A percentile compares a stretch with the other conserved stretches of the same genome.
Conservation (phyloP, 1,140 invertebrate species). For the Oncopeltus fasciatus region DNA sequence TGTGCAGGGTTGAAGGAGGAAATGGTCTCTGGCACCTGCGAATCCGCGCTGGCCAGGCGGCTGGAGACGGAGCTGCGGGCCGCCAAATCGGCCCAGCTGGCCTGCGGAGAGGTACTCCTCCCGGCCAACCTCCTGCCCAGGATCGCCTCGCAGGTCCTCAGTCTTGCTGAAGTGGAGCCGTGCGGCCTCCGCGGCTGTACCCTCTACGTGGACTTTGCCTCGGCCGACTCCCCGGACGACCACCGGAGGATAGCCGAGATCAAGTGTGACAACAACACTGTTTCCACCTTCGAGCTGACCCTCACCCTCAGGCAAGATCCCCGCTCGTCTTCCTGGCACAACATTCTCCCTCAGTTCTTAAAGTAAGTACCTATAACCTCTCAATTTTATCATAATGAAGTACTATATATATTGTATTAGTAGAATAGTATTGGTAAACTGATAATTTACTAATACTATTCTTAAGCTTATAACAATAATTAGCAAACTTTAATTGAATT, state of each 20-base stretch:
- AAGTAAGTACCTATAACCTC: constrained; percentile 46
- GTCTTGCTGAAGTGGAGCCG: constrained; percentile 67
- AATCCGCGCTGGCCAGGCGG: constrained; percentile 37
- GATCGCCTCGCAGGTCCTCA: constrained; percentile 58
- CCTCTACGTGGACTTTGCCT: constrained; percentile 52
- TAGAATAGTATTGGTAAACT: too few relatives aligned
- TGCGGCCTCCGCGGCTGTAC: constrained; percentile 66
- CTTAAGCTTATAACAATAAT: too few relatives aligned
- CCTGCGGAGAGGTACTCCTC: constrained; percentile 63
- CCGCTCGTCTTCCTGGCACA: constrained; percentile 54
- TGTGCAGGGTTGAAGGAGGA: constrained; percentile 13
- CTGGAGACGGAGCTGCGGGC: constrained; percentile 59
- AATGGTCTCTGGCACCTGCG: constrained; percentile 20
- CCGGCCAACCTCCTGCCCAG: constrained; percentile 59
- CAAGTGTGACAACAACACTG: constrained; percentile 64
- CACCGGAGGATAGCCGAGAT: constrained; percentile 46
- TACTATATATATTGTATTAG: too few relatives aligned
- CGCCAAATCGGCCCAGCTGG: constrained; percentile 59
- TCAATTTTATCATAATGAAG: too few relatives aligned
- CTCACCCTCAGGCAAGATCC: constrained; percentile 67
- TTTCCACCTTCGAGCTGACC: constrained; percentile 73
- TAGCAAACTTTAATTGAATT: too few relatives aligned
- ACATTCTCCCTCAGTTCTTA: constrained; percentile 65
- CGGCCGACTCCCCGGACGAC: constrained; percentile 37
- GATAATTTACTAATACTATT: too few relatives aligned